A percentile compares a stretch with the other conserved stretches of the same genome.
These are phyloP conservation scores for Trichomalopsis sarcophagae DNA, from an alignment of 1,140 invertebrate genomes.

Conservation along the genomic window DNA sequence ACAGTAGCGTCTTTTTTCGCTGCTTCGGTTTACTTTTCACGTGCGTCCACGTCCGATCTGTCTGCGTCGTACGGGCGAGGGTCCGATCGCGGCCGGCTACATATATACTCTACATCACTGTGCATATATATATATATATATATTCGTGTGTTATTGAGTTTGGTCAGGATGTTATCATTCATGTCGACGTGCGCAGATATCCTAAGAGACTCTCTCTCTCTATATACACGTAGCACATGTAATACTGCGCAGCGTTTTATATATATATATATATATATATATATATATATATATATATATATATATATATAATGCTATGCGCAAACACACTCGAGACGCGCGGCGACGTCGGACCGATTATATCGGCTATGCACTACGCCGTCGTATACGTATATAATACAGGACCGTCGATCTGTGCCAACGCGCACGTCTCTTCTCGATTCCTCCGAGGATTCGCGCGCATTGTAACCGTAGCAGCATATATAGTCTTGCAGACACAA, in stretches of 20 bases:
- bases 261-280: conserved; percentile 12
- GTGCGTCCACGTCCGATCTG: neutral
- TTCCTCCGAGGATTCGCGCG: neutral
- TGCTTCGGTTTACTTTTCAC: too few relatives aligned
- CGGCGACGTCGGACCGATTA: too few relatives aligned
- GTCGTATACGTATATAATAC: conserved; percentile 1
- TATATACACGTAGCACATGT: neutral
- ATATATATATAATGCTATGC: conserved; percentile 7
- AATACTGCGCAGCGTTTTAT: neutral
- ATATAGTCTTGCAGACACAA: neutral
- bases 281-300: neutral
- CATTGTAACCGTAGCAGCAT: neutral
- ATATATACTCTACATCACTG: conserved; percentile 43
- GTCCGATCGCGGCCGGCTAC: conserved; percentile 54
- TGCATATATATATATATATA: conserved; percentile 54
- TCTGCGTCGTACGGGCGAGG: conserved; percentile 18
- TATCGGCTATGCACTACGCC: too few relatives aligned
- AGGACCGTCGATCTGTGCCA: neutral
- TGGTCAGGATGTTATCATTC: conserved; percentile 56
- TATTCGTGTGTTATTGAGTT: conserved; percentile 60
- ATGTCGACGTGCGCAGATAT: conserved; percentile 52
- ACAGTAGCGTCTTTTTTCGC: neutral
- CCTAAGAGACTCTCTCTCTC: neutral
- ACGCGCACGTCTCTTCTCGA: neutral
- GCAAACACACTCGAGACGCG: neutral